phyloP scores from a whole-genome alignment of 1,140 invertebrate species.

The Frieseomelitta varia region DNA sequence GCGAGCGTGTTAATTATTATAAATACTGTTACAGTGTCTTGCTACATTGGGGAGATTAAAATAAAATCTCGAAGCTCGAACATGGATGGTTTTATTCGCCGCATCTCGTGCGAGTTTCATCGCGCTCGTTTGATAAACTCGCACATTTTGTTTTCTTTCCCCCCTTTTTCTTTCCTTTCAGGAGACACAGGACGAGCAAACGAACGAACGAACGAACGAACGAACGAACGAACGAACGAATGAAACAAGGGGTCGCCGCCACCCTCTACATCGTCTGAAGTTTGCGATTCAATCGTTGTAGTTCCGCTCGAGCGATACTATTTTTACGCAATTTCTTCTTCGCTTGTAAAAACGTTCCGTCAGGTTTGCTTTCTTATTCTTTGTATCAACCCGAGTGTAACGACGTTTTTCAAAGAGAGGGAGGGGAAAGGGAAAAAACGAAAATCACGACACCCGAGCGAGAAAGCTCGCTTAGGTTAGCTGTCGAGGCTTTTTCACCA shows the following conservation, averaged over 20 bases:
- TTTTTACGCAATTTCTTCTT: background rate
- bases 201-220: background rate
- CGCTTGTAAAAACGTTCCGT: background rate
- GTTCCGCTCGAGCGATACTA: background rate
- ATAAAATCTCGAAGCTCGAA: constrained; percentile 70
- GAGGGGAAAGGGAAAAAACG: too few species aligned
- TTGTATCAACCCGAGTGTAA: background rate
- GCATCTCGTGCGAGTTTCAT: background rate
- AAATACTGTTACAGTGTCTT: constrained; percentile 72
- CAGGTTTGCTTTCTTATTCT: too few species aligned
- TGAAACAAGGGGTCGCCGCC: too few species aligned
- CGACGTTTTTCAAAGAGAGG: background rate
- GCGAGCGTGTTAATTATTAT: constrained; percentile 71
- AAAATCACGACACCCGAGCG: background rate
- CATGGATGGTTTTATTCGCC: constrained; percentile 42
- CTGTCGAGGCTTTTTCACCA: background rate
- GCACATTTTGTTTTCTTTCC: background rate
- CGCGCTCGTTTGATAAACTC: background rate
- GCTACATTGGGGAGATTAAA: constrained; percentile 69
- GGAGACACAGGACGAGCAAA: background rate
- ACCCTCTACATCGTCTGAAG: background rate
- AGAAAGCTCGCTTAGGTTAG: too few species aligned
- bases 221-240: background rate
- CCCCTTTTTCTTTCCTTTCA: background rate
- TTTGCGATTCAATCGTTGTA: background rate